phyloP scores from a whole-genome alignment of 2,113 vertebrate genomes.

The Lamprotornis superbus region DNA sequence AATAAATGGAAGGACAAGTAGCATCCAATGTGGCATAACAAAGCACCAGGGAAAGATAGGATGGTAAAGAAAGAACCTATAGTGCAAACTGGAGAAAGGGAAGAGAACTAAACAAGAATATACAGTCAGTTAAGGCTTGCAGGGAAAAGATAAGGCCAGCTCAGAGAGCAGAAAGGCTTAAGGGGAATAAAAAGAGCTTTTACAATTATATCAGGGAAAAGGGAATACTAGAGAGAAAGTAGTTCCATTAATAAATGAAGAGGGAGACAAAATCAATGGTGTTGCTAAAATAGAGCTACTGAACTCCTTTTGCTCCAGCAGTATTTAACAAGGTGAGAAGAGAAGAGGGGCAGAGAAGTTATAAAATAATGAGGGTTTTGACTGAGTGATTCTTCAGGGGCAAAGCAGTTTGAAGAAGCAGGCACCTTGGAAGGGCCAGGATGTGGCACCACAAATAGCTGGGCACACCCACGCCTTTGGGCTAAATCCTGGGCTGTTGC shows the following conservation, averaged over 20 bases:
- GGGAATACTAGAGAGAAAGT: constrained; percentile 73
- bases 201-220: constrained; percentile 75
- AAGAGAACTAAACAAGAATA: constrained; percentile 66
- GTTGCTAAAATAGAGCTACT: constrained; percentile 72
- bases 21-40: constrained; percentile 59
- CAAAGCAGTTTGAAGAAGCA: neutral
- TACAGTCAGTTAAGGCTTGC: constrained; percentile 67
- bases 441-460: neutral
- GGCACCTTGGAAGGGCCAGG: neutral
- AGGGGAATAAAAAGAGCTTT: constrained; percentile 69
- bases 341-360: constrained; percentile 61
- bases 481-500: neutral
- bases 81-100: constrained; percentile 56
- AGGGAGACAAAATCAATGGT: constrained; percentile 77
- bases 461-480: neutral
- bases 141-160: constrained; percentile 68
- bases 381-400: constrained; percentile 38
- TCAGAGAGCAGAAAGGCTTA: constrained; percentile 70
- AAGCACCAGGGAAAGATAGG: constrained; percentile 8
- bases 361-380: constrained; percentile 71
- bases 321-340: constrained; percentile 65
- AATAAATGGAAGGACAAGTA: constrained; percentile 57
- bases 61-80: constrained; percentile 49
- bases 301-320: constrained; percentile 59
- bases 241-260: constrained; percentile 74